Conservation (phyloP, 2,797 vertebrate species). For the Chiroxiphia lanceolata region DNA sequence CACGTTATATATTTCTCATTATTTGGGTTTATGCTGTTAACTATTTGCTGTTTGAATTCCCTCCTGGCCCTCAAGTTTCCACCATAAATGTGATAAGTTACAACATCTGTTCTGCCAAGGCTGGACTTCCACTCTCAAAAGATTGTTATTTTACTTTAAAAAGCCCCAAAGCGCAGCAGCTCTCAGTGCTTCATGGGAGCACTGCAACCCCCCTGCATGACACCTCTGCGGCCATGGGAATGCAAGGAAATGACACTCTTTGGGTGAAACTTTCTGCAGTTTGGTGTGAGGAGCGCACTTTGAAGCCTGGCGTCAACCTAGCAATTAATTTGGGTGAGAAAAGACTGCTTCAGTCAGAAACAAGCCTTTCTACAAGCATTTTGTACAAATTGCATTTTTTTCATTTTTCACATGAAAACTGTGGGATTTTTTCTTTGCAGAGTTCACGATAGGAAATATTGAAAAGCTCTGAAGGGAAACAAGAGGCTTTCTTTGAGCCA, state of each 20-base stretch:
- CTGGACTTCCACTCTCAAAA: slow-evolving; percentile 20
- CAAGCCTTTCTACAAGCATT: neutral
- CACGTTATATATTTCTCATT: slow-evolving; percentile 43
- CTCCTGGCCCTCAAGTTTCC: slow-evolving; percentile 59
- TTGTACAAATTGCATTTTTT: neutral
- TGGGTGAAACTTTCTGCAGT: neutral
- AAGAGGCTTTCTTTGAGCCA: neutral
- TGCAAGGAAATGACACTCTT: neutral
- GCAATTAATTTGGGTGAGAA: neutral
- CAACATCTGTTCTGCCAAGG: slow-evolving; percentile 63
- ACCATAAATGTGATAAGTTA: slow-evolving; percentile 64
- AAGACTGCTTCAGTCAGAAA: neutral
- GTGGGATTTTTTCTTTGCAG: neutral
- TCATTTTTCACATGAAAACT: neutral
- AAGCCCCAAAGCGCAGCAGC: neutral
- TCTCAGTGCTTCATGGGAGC: neutral
- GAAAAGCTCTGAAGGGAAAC: neutral
- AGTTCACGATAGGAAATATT: neutral
- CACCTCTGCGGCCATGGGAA: rapidly evolving
- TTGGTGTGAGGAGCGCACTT: neutral
- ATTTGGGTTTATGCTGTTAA: slow-evolving; percentile 53
- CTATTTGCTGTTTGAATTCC: slow-evolving; percentile 61
- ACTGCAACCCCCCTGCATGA: neutral
- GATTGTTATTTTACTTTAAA: slow-evolving; percentile 16
- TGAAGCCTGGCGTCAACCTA: neutral